Evolutionary conservation across 2,113 vertebrate species (phyloP), one percentile per base, ranked within the genome.

Genomic region (Scortum barcoo): DNA sequence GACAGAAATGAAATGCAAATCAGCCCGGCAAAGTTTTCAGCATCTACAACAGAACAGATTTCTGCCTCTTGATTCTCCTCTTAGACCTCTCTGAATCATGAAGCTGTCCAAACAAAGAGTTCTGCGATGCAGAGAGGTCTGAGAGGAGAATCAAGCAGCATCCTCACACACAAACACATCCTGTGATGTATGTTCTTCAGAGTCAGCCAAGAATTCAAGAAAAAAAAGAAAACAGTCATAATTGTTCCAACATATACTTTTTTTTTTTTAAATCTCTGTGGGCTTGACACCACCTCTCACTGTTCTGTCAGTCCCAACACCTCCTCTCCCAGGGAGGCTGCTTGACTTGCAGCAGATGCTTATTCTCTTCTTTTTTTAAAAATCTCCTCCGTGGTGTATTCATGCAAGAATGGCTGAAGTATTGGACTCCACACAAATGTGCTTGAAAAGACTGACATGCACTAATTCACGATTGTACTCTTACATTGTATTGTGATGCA

Each of bases 211-310:
- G 69, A 71, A 86, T 75, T 89, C 68, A 77, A 78, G 78, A 79
- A 83, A 77, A 77, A 42, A 81, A 36, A 83, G 76, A 77, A 42
- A 81, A 36, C 62, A 92, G 65, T 76, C 86, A 76, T 82, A 89
- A 86, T 90, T 87, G 82, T 87, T 90, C 78, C 83, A 76, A 73
- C 68, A 83, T 76, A 81, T 76, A 79, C 78, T 85, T 85, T 88
- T 85, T 85, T 88, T 85, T 36, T 36, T 36, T 76, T 7, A 86
- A 90, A 78, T 89, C 89, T 90, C 89, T 72, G 79, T 77, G 85
- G 88, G 81, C 85, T 76, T 88, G 89, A 90, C 87, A 91, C 85
- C 74, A 81, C 81, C 85, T 86, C 83, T 88, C 74, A 77, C 75
- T 84, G 87, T 66, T 88, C 73, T 22, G 57, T 76, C 80, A 72